Evolutionary conservation across 2,797 vertebrate genomes (phyloP).

Genomic region (Microchirus variegatus): DNA sequence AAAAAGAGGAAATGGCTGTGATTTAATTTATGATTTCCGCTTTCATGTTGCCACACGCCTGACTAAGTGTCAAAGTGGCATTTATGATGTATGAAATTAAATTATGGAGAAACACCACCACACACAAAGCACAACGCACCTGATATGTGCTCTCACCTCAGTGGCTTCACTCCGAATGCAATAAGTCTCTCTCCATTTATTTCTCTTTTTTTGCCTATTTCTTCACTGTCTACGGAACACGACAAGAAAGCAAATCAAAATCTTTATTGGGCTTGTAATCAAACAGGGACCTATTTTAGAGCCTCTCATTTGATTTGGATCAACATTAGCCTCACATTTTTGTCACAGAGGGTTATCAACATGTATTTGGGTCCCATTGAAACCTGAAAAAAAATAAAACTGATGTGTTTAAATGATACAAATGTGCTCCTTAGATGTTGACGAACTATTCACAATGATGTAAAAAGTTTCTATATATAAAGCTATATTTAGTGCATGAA

Average conservation of each 20-base stretch:
- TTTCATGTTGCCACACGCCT: constrained; percentile 68
- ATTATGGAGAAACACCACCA: constrained; percentile 72
- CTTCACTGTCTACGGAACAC: constrained; percentile 37
- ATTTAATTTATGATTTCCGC: constrained; percentile 78
- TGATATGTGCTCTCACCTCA: constrained; percentile 60
- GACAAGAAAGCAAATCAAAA: constrained; percentile 38
- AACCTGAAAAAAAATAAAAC: constrained; percentile 10
- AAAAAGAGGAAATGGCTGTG: constrained; percentile 69
- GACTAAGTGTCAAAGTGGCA: constrained; percentile 77
- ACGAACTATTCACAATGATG: constrained; percentile 1
- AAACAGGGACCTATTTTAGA: constrained; percentile 29
- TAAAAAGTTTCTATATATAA: background rate
- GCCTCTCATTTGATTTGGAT: constrained; percentile 31
- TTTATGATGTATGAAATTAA: constrained; percentile 85
- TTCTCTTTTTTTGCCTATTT: constrained; percentile 34
- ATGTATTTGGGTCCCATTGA: constrained; percentile 10
- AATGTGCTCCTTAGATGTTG: constrained; percentile 17
- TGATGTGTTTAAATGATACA: constrained; percentile 12
- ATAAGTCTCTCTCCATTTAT: constrained; percentile 51
- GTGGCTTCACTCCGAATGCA: constrained; percentile 34
- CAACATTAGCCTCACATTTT: constrained; percentile 25
- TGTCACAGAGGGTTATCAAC: constrained; percentile 6
- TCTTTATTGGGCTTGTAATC: constrained; percentile 39
- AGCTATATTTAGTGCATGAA: background rate
- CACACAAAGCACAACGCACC: constrained; percentile 72